Conservation (phyloP, 2,797 vertebrate species). For the Galago senegalensis region DNA sequence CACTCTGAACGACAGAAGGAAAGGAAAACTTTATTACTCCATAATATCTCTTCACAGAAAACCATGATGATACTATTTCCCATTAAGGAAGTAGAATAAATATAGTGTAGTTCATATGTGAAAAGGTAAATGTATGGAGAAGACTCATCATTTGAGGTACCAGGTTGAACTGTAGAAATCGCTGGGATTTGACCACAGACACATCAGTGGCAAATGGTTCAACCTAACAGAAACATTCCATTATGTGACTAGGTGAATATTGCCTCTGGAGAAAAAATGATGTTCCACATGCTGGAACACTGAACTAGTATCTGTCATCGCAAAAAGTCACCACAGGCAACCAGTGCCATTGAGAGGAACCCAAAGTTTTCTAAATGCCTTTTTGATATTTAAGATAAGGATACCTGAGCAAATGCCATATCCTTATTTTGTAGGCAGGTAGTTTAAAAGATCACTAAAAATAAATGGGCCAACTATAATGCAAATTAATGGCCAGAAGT, state of each 20-base stretch:
- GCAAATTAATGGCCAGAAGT: background rate
- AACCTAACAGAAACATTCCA: background rate
- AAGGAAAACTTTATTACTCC: background rate
- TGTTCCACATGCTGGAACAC: background rate
- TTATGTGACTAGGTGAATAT: background rate
- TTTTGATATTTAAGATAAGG: conserved; percentile 12
- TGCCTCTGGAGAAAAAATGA: background rate
- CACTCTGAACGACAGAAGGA: background rate
- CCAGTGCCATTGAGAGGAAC: background rate
- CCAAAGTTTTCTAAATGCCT: background rate
- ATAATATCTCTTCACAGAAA: background rate
- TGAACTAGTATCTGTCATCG: conserved; percentile 40
- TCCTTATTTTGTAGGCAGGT: background rate
- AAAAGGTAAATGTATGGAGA: conserved; percentile 6
- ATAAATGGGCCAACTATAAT: background rate
- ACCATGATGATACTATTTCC: background rate
- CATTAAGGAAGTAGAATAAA: background rate
- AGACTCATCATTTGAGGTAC: background rate
- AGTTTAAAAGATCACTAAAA: background rate
- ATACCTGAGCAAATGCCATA: background rate
- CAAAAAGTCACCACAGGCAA: background rate
- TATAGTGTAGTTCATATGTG: background rate
- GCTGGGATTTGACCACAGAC: background rate
- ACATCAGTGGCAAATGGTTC: background rate
- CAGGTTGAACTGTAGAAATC: background rate